phyloP scores from a whole-genome alignment of 2,888 invertebrate species.

The Apamea sordens region DNA sequence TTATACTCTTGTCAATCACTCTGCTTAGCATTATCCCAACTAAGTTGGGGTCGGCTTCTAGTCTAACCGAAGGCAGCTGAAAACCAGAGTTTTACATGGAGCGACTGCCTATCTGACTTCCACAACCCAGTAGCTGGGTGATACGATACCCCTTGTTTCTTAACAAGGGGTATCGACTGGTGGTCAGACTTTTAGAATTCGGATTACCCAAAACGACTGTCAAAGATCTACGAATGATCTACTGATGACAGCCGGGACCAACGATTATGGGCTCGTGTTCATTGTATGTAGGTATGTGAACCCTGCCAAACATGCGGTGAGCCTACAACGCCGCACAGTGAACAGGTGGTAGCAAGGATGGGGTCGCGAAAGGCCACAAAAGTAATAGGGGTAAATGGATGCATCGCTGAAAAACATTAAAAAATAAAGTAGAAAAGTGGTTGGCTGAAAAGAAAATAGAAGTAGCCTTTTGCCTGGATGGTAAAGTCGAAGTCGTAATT shows the following conservation, averaged over 20 bases:
- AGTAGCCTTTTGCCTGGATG: neutral
- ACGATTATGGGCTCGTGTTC: neutral
- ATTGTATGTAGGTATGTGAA: neutral
- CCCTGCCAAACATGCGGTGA: conserved; percentile 30
- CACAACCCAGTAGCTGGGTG: neutral
- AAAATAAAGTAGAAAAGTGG: too few relatives aligned
- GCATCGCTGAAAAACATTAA: neutral
- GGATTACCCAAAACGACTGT: neutral
- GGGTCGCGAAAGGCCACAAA: neutral
- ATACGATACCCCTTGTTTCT: neutral
- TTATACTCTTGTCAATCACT: neutral
- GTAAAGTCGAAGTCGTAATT: neutral
- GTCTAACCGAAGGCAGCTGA: neutral
- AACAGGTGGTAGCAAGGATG: conserved; percentile 12
- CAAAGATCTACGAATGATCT: neutral
- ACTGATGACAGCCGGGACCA: neutral
- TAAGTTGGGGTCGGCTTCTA: neutral
- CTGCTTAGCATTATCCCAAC: neutral
- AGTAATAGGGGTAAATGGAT: neutral
- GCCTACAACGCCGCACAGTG: conserved; percentile 12
- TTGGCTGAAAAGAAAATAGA: neutral
- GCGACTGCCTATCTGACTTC: neutral
- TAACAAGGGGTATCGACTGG: too few relatives aligned
- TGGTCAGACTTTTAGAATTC: neutral
- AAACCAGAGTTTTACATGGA: neutral